phyloP scores from a whole-genome alignment of 2,888 invertebrate species.

The Coenonympha glycerion region DNA sequence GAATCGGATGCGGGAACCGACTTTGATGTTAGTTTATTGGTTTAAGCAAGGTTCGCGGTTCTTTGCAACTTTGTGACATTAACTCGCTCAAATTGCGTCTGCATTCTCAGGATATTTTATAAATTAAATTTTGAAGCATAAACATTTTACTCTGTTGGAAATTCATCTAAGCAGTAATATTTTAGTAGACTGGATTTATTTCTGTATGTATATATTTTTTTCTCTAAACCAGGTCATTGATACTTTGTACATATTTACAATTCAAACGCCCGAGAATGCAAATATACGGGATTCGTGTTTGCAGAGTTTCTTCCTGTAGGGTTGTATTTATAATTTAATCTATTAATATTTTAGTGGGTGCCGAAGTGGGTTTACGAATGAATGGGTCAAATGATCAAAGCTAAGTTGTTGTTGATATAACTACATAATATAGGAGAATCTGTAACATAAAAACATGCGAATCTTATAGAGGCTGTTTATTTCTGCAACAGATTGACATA shows the following conservation, averaged over 20 bases:
- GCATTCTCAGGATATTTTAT: neutral
- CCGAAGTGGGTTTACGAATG: neutral
- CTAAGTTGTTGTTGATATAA: too few relatives aligned
- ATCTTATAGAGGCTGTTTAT: too few relatives aligned
- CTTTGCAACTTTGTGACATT: slow-evolving; percentile 16
- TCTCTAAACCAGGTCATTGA: slow-evolving; percentile 10
- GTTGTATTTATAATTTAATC: slow-evolving; percentile 15
- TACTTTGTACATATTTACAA: slow-evolving; percentile 18
- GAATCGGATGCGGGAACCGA: slow-evolving; percentile 2
- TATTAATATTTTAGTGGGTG: slow-evolving; percentile 7
- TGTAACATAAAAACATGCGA: too few relatives aligned
- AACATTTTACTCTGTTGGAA: neutral
- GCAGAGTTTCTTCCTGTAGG: slow-evolving; percentile 18
- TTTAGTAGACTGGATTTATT: slow-evolving; percentile 1
- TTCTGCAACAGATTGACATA: too few relatives aligned
- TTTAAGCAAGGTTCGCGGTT: slow-evolving; percentile 14
- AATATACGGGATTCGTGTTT: slow-evolving; percentile 15
- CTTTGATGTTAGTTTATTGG: slow-evolving; percentile 22
- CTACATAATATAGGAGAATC: too few relatives aligned
- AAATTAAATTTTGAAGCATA: too few relatives aligned
- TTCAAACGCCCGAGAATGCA: slow-evolving; percentile 14
- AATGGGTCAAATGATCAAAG: too few relatives aligned
- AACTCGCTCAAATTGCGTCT: slow-evolving; percentile 4
- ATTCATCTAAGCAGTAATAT: neutral
- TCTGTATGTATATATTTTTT: too few relatives aligned